Conservation (phyloP, 2,113 vertebrate species). For the Atrichornis clamosus region DNA sequence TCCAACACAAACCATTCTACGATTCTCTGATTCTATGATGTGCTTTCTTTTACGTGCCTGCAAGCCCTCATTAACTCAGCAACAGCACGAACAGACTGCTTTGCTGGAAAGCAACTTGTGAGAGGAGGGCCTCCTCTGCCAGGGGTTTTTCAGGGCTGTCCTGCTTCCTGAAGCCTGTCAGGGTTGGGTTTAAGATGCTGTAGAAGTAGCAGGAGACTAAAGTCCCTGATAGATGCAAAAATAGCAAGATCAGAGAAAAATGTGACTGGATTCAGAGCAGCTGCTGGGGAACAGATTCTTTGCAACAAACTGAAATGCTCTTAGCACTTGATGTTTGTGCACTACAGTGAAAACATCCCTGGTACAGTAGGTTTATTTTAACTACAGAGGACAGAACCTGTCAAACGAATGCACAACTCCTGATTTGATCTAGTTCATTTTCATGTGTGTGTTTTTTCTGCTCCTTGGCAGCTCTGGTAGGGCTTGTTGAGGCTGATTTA, state of each 20-base stretch:
- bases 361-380: slow-evolving; percentile 18
- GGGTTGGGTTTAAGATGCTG: not conserved
- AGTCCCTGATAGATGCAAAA: slow-evolving; percentile 19
- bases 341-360: not conserved
- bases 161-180: not conserved
- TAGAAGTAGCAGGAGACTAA: slow-evolving; percentile 19
- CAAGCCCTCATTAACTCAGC: not conserved
- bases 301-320: slow-evolving; percentile 1
- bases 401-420: not conserved
- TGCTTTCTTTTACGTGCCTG: accelerated
- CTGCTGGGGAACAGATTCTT: slow-evolving; percentile 24
- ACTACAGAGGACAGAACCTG: slow-evolving; percentile 38
- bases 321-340: not conserved
- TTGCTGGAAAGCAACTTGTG: not conserved
- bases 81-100: not conserved
- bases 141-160: not conserved
- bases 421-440: not conserved
- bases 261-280: not conserved
- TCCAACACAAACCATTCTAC: not conserved
- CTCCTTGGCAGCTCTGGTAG: not conserved
- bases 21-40: not conserved
- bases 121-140: not conserved
- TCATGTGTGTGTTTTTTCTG: not conserved
- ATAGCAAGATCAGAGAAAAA: slow-evolving; percentile 45
- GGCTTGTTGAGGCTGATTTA: not conserved